Percentiles rank a stretch among this genome's conserved stretches.
Conservation (phyloP, 2,888 invertebrate species). For the Diarsia mendica region DNA sequence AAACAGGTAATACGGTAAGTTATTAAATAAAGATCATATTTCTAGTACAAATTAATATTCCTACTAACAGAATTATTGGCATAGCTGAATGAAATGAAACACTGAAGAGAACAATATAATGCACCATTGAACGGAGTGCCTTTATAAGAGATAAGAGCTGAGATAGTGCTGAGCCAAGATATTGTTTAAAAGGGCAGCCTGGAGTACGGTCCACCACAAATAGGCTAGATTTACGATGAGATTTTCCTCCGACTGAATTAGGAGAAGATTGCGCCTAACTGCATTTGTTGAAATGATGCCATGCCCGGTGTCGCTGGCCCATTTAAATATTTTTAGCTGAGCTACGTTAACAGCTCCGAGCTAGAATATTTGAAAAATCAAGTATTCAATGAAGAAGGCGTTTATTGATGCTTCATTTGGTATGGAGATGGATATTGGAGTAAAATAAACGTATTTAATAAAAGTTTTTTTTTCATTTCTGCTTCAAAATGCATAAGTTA, state of each 20-base stretch:
- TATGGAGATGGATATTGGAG: too few species aligned
- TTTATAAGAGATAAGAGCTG: slow-evolving; percentile 34
- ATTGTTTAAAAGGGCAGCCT: slow-evolving; percentile 65
- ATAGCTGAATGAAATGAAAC: slow-evolving; percentile 21
- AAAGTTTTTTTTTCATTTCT: neutral
- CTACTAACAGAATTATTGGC: neutral
- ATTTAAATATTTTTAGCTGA: slow-evolving; percentile 51
- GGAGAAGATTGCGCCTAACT: slow-evolving; percentile 82
- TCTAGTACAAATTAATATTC: neutral
- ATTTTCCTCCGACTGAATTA: slow-evolving; percentile 77
- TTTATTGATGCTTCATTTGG: neutral
- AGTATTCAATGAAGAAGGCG: slow-evolving; percentile 1
- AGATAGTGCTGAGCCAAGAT: slow-evolving; percentile 62
- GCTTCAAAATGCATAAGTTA: neutral
- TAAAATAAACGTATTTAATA: neutral
- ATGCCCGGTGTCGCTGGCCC: slow-evolving; percentile 36
- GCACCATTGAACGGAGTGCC: slow-evolving; percentile 22
- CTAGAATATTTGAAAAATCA: too few species aligned
- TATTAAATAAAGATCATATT: neutral
- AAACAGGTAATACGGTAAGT: neutral
- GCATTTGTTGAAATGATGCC: slow-evolving; percentile 74
- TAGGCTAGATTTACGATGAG: slow-evolving; percentile 74
- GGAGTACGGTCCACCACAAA: slow-evolving; percentile 66
- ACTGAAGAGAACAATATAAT: slow-evolving; percentile 12
- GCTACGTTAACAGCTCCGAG: slow-evolving; percentile 6